Percentiles rank a stretch among this genome's conserved stretches.
Conservation (phyloP, 1,140 invertebrate genomes). For the Caenorhabditis brenneri region DNA sequence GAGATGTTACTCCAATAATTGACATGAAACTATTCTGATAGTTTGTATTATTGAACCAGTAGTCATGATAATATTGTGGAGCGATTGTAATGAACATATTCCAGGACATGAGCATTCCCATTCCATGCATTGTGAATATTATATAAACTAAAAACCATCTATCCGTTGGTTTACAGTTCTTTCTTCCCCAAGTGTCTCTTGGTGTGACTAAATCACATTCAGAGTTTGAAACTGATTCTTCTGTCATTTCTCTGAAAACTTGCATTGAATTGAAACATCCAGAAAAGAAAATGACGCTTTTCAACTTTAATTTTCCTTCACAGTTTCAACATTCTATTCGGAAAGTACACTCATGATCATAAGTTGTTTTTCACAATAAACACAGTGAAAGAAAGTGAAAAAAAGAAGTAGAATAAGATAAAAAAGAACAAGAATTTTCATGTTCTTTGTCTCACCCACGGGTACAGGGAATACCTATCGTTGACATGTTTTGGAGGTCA, state of each 20-base stretch:
- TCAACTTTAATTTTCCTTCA: too few species aligned
- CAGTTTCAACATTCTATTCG: too few species aligned
- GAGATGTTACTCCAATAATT: constrained; percentile 52
- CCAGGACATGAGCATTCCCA: too few species aligned
- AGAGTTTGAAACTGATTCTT: background rate
- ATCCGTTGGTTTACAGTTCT: background rate
- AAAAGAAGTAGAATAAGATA: background rate
- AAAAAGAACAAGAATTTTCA: background rate
- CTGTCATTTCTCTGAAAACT: background rate
- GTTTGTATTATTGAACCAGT: constrained; percentile 51
- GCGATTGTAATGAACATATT: too few species aligned
- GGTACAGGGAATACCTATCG: background rate
- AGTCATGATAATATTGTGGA: constrained; percentile 51
- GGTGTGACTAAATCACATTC: background rate
- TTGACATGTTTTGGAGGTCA: background rate
- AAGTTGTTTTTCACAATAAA: background rate
- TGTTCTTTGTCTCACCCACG: background rate
- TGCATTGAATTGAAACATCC: background rate
- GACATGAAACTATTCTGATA: constrained; percentile 51
- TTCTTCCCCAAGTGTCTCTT: constrained; percentile 13
- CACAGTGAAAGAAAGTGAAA: background rate
- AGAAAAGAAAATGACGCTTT: too few species aligned
- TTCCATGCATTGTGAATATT: constrained; percentile 47
- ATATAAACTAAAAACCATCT: constrained; percentile 46
- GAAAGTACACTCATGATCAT: too few species aligned